Percentiles rank a stretch among this genome's conserved stretches.
Evolutionary conservation across 2,888 invertebrate species (phyloP).

Genomic region (Branchellion lobata): DNA sequence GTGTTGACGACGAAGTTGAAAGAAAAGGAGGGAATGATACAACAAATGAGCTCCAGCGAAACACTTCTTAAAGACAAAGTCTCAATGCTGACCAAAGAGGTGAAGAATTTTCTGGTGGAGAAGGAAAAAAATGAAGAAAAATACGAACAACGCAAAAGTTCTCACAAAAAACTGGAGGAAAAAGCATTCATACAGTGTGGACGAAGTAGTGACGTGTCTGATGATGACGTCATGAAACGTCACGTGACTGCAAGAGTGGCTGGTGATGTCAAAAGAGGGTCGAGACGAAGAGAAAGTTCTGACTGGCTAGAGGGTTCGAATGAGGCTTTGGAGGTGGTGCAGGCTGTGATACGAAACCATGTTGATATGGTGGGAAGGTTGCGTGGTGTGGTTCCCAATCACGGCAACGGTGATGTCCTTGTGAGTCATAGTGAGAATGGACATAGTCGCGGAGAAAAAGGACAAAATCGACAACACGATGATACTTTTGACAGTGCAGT

Average conservation of each 20-base stretch:
- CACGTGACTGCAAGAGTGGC: not conserved
- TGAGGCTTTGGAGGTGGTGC: not conserved
- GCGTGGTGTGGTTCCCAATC: not conserved
- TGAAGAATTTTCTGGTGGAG: not conserved
- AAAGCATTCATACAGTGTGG: too few species aligned
- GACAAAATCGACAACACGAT: not conserved
- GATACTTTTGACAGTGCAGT: not conserved
- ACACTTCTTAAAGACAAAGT: not conserved
- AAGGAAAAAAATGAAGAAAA: not conserved
- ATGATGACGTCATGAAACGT: not conserved
- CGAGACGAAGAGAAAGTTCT: too few species aligned
- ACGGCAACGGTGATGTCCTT: too few species aligned
- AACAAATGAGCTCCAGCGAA: not conserved
- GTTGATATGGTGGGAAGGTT: not conserved
- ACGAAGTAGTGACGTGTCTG: too few species aligned
- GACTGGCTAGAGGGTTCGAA: not conserved
- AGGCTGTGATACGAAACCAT: conserved; percentile 3
- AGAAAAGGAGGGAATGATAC: not conserved
- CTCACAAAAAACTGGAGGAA: too few species aligned
- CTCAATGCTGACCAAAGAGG: not conserved
- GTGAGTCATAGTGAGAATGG: too few species aligned
- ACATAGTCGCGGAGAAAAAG: not conserved
- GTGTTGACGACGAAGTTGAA: not conserved
- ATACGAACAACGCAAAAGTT: not conserved
- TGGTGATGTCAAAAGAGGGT: not conserved